Percentiles rank a stretch among this genome's conserved stretches.
These are phyloP conservation scores for Notothenia rossii DNA, from an alignment of 2,113 vertebrate species.

Conservation along the genomic window DNA sequence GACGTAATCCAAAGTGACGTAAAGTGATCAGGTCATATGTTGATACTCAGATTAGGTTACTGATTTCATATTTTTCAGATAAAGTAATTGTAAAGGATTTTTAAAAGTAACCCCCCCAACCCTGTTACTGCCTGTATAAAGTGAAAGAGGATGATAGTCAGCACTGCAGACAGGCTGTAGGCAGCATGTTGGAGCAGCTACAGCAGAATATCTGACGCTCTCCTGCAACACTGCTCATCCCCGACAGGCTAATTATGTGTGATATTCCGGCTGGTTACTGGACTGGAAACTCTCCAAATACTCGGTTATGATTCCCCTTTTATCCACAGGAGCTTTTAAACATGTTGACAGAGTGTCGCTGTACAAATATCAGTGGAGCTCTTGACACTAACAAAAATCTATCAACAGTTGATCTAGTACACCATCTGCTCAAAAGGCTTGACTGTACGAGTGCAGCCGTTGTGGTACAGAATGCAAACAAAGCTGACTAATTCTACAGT, in stretches of 20 bases:
- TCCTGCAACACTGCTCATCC: neutral
- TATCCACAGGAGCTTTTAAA: neutral
- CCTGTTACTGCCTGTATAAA: too few species aligned
- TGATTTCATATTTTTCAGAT: too few species aligned
- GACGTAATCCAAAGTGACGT: too few species aligned
- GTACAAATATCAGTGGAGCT: slow-evolving; percentile 18
- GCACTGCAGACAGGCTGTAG: too few species aligned
- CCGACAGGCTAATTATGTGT: neutral
- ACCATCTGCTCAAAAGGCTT: slow-evolving; percentile 44
- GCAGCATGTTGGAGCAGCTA: neutral
- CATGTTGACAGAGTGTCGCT: neutral
- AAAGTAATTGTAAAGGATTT: too few species aligned
- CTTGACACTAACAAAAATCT: slow-evolving; percentile 20
- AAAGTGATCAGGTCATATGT: too few species aligned
- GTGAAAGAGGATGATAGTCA: too few species aligned
- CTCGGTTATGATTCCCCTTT: slow-evolving; percentile 5
- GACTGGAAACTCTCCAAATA: slow-evolving; percentile 1
- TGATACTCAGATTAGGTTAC: too few species aligned
- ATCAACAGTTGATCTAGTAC: slow-evolving; percentile 30
- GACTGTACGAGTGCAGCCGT: slow-evolving; percentile 20
- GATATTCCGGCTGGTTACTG: neutral
- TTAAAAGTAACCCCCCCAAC: too few species aligned
- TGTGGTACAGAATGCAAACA: slow-evolving; percentile 10
- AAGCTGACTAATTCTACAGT: neutral
- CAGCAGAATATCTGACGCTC: neutral